Conservation (phyloP, 2,888 invertebrate species). For the Iphiclides podalirius region DNA sequence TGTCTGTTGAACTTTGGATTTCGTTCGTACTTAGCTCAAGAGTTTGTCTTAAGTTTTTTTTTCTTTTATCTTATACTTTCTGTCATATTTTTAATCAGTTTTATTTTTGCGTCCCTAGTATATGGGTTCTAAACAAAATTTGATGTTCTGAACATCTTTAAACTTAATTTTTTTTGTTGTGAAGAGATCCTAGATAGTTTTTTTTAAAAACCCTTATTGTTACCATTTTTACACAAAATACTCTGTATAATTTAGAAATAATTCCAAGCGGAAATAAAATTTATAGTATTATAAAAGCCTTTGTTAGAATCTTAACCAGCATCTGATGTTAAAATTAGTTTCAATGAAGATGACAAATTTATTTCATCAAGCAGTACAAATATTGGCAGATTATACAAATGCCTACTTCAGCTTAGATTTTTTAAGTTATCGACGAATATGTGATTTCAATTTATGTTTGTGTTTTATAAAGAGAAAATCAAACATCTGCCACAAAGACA, state of each 20-base stretch:
- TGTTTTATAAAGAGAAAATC: no score
- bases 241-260: neutral
- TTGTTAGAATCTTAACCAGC: conserved; percentile 5
- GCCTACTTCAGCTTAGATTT: neutral
- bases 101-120: neutral
- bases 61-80: neutral
- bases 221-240: conserved; percentile 11
- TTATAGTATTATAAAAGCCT: neutral
- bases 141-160: conserved; percentile 17
- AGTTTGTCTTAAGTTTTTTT: neutral
- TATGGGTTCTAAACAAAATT: no score
- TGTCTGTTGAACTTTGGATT: conserved; percentile 1
- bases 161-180: conserved; percentile 1
- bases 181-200: conserved; percentile 14
- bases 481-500: neutral
- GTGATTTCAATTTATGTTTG: neutral
- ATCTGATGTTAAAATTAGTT: conserved; percentile 1
- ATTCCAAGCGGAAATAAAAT: conserved; percentile 12
- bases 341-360: neutral
- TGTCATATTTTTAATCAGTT: neutral
- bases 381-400: neutral
- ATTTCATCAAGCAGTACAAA: neutral
- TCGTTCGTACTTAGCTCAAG: conserved; percentile 13
- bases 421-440: neutral
- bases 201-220: conserved; percentile 6